Evolutionary conservation across 2,113 vertebrate genomes (phyloP), one percentile per base, ranked within the genome.

Genomic region (Psittacula cyanocephala): DNA sequence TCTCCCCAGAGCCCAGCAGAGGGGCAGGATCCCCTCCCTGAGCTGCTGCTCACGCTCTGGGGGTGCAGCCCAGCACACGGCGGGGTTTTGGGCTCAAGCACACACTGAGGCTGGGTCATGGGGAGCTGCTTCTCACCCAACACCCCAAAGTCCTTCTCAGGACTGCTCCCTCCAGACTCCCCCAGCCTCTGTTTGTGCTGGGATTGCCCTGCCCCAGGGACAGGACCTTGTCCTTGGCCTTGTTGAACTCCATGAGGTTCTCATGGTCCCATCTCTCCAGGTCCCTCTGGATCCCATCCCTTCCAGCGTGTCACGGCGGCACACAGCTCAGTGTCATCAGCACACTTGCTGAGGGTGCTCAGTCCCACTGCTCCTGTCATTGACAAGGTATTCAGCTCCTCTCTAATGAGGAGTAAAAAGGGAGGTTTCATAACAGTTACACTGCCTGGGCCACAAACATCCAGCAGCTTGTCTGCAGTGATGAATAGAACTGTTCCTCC

Each of bases 401-500:
- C 20, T 59, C 20, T 52, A 28, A 35, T 52, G 29, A 41, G 13
- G 39, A 24, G 53, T 6, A 27, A 69, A 74, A 22, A 0, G 8
- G 6, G 50, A 81, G 68, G 49, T 86, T 85, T 69, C 28, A 0
- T 74, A 28, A 44, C 11, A 18, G 14, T 14, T 12, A 24, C 17
- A 17, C 52, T 89, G 84, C 71, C 52, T 65, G 87, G 60, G 35
- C 90, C 46, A 10, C 68, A 60, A 60, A 65, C 49, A 19, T 11
- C 28, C 14, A 8, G 50, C 63, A 63, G 53, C 25, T 46, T 80
- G 55, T 28, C 53, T 70, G 44, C 20, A n/a, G 20, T 11, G 59
- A 16, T 50, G 83, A 88, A 62, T 62, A 86, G 91, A 93, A 82
- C 70, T 68, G 62, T 64, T 94, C 91, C 71, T 82, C 65, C 52